Conservation (phyloP, 2,888 invertebrate species). For the Euclidia mi region DNA sequence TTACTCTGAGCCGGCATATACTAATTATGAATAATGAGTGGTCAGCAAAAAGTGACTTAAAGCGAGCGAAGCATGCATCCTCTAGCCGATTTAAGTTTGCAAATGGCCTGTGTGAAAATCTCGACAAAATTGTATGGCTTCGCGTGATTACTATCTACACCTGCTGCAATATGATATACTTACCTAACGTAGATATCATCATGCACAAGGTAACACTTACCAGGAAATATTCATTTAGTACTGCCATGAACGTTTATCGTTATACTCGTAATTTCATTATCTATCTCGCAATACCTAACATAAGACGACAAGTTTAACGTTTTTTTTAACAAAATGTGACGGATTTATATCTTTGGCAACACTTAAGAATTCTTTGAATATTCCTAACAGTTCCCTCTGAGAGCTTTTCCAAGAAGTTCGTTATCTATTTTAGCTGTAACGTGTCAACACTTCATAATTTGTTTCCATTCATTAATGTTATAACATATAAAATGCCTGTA, state of each 20-base stretch:
- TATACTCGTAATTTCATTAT: not conserved
- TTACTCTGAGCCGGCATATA: not conserved
- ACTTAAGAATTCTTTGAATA: conserved; percentile 10
- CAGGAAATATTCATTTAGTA: conserved; percentile 17
- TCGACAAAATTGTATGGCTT: conserved; percentile 67
- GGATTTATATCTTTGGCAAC: conserved; percentile 14
- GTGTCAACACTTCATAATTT: conserved; percentile 11
- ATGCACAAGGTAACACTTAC: conserved; percentile 12
- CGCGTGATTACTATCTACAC: conserved; percentile 63
- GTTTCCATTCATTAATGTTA: conserved; percentile 14
- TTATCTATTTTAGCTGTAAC: conserved; percentile 13
- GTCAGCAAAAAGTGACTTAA: conserved; percentile 14
- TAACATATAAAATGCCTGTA: conserved; percentile 4
- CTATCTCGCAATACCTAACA: not conserved
- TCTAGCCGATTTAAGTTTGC: conserved; percentile 55
- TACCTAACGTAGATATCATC: conserved; percentile 32
- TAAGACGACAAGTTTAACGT: not conserved
- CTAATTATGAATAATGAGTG: conserved; percentile 12
- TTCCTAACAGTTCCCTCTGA: conserved; percentile 8
- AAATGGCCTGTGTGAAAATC: conserved; percentile 61
- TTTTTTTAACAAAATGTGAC: not conserved
- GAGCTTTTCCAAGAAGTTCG: conserved; percentile 26
- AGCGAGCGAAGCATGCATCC: conserved; percentile 61
- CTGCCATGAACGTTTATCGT: not conserved
- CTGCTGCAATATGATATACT: conserved; percentile 59